Evolutionary conservation across 2,113 vertebrate genomes (phyloP), one percentile per base, ranked within the genome.

Genomic region (Monarcha castaneiventris): DNA sequence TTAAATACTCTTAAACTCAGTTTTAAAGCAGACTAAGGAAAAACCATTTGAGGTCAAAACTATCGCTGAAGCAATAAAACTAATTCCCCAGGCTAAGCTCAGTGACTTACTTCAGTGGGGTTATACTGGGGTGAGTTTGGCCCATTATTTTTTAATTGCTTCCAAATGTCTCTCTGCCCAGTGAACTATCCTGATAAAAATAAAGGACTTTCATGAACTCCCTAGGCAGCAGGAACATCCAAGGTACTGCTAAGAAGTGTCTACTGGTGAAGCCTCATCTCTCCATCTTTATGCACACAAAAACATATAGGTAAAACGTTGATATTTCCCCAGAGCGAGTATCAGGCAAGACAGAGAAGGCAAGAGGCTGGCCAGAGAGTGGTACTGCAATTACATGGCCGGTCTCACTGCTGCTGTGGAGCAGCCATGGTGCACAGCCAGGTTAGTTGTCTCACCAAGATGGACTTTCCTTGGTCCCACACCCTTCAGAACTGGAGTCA

Each of bases 101-200:
- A n/a, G 48, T 93, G 59, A 88, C 74, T 95, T 91, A 82, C 74
- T 90, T 94, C 64, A 72, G 35, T 64, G 64, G n/a, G 85, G 72
- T 91, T 96, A 94, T 71, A 81, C 73, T 52, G 58, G 59, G 82
- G 78, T 94, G 82, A 95, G 44, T 88, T 96, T 91, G 79, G 68
- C 76, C 85, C 56, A 59, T 86, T 91, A 83, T 86, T 91, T 96
- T 90, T 83, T 76, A 91, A 90, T 91, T 91, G 80, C 67, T 96
- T 94, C 82, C 85, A 94, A 91, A 93, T 93, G 72, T 46, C n/a
- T 74, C 35, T 79, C 71, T 91, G 82, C 59, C 43, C 51, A 39
- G 46, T 86, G 67, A 93, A 77, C 51, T 63, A 63, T 52, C 63
- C 33, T 52, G 71, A 79, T 87, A 66, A 90, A 87, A 94, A 87